Evolutionary conservation across 2,113 vertebrate genomes (phyloP), one percentile per base, ranked within the genome.

Genomic region (Hypocryptadius cinnamomeus): DNA sequence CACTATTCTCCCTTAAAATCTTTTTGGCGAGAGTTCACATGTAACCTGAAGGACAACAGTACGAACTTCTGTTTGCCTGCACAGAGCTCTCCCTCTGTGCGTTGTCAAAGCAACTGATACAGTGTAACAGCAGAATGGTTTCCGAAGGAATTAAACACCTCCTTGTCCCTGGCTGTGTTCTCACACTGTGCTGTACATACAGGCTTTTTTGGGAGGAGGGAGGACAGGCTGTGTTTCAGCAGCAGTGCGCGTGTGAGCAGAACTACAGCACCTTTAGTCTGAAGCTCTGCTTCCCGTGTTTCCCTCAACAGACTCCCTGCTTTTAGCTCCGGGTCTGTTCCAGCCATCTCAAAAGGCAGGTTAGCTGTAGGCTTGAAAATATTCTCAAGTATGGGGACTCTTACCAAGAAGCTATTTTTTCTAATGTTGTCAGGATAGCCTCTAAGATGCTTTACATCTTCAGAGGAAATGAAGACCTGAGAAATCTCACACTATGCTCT

Each of bases 201-300:
- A 3, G 54, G 39, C 1, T 10, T 56, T 73, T 47, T 6, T 4
- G 22, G 19, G 59, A 56, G 19, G 11, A 45, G 13, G 42, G n/a
- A 47, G 25, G 25, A 18, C 63, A 53, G 30, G 64, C 59, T 78
- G 61, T 5, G 5, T 45, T 78, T 45, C 51, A 30, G 85, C 28
- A 81, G 90, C 69, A 39, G 31, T 2, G 19, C 0, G 0, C 0
- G 0, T 17, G 39, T 51, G 16, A 63, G 39, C 40, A 48, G 16
- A 72, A 65, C 59, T 28, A 53, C 50, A 14, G 69, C 45, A 61
- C 39, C n/a, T 47, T 37, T 2, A 22, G 8, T 14, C 21, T n/a
- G 71, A 72, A 61, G 50, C 24, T 60, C 78, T 64, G 56, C 51
- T 74, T 63, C 30, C 0, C 0, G 0, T 42, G 60, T 40, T 68